Percentiles rank a stretch among this genome's conserved stretches.
phyloP scores from a whole-genome alignment of 2,888 invertebrate genomes.

The Cremastobaeus sp. region DNA sequence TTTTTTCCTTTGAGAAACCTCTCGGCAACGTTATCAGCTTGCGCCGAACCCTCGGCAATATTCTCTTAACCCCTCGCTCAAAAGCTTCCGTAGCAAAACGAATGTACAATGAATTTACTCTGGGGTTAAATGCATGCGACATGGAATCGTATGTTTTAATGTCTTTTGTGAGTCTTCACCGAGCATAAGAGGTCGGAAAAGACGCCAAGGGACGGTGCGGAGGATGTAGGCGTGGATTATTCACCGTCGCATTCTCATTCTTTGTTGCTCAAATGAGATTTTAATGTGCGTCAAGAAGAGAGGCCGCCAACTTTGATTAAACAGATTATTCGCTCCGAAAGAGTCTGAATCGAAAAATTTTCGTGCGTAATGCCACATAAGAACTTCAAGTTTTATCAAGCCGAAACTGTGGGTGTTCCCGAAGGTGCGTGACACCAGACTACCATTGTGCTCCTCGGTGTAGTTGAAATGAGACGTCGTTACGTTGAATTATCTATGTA shows the following conservation, averaged over 20 bases:
- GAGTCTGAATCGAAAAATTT: too few relatives aligned
- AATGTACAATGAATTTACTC: slow-evolving; percentile 52
- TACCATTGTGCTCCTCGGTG: too few relatives aligned
- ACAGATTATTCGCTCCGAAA: too few relatives aligned
- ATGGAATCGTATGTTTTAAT: slow-evolving; percentile 47
- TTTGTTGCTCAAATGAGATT: slow-evolving; percentile 11
- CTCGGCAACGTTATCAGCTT: slow-evolving; percentile 39
- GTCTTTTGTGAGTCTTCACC: slow-evolving; percentile 33
- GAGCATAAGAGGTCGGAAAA: slow-evolving; percentile 27
- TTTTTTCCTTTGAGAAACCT: slow-evolving; percentile 43
- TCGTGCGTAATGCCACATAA: too few relatives aligned
- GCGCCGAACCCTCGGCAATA: slow-evolving; percentile 44
- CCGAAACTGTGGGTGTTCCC: too few relatives aligned
- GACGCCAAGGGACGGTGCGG: slow-evolving; percentile 17
- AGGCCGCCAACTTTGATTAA: background rate
- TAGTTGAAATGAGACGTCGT: too few relatives aligned
- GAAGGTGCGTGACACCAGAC: too few relatives aligned
- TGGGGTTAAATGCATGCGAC: slow-evolving; percentile 45
- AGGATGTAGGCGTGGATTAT: slow-evolving; percentile 35
- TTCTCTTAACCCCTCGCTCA: slow-evolving; percentile 38
- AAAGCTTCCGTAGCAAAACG: slow-evolving; percentile 41
- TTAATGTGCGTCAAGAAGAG: slow-evolving; percentile 1
- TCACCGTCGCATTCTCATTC: background rate
- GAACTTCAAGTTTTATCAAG: too few relatives aligned
- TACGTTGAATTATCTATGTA: too few relatives aligned